phyloP scores from a whole-genome alignment of 2,888 invertebrate genomes.

The Oeneis ivallda region DNA sequence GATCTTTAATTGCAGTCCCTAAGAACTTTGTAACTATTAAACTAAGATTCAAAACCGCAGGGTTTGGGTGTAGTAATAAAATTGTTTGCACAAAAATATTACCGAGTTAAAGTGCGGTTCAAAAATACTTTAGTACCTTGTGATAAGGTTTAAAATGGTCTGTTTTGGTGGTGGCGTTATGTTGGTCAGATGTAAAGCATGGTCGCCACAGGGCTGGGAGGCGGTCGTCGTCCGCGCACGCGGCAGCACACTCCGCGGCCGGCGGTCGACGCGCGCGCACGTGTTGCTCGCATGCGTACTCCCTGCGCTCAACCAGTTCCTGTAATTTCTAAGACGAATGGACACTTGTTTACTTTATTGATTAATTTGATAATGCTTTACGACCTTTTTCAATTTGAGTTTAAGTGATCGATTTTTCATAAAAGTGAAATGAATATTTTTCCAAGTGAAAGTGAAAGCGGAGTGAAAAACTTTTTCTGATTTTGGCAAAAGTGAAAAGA shows the following conservation, averaged over 20 bases:
- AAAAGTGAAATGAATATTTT: background rate
- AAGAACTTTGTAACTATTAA: slow-evolving; percentile 15
- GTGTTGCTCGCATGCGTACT: slow-evolving; percentile 46
- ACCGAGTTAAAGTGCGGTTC: slow-evolving; percentile 21
- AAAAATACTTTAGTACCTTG: slow-evolving; percentile 24
- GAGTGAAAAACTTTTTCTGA: background rate
- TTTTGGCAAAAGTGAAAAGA: background rate
- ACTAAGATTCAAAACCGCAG: slow-evolving; percentile 41
- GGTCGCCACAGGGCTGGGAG: slow-evolving; percentile 51
- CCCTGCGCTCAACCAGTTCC: slow-evolving; percentile 40
- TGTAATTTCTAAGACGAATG: slow-evolving; percentile 23
- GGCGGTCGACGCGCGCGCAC: slow-evolving; percentile 77
- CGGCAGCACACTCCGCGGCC: slow-evolving; percentile 75
- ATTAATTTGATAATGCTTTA: background rate
- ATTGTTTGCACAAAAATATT: slow-evolving; percentile 25
- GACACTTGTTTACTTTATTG: slow-evolving; percentile 14
- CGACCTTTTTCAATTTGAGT: background rate
- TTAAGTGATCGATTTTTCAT: slow-evolving; percentile 8
- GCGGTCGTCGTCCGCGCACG: slow-evolving; percentile 50
- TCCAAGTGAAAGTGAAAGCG: background rate
- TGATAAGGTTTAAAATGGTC: slow-evolving; percentile 42
- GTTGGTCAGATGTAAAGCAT: slow-evolving; percentile 36
- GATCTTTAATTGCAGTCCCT: slow-evolving; percentile 29
- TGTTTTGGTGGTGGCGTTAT: background rate
- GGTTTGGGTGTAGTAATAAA: background rate